Evolutionary conservation across 2,888 invertebrate genomes (phyloP).

Genomic region (Tanytarsus gracilentus): DNA sequence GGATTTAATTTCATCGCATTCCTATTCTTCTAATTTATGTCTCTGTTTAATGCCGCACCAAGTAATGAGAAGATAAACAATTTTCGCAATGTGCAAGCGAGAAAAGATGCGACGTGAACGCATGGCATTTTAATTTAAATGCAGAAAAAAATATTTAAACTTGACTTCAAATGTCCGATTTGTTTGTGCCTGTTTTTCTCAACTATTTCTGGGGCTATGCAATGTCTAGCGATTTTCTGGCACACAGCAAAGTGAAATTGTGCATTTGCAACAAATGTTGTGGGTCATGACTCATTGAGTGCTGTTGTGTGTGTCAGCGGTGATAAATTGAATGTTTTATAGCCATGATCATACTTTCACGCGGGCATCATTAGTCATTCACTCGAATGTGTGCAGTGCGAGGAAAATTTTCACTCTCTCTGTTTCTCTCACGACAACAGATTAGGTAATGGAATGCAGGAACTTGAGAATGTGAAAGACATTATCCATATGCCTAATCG

Average conservation of each 20-base stretch:
- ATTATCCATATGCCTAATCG: no score
- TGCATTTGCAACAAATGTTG: neutral
- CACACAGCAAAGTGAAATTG: neutral
- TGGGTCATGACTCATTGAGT: neutral
- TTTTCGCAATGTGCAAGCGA: no score
- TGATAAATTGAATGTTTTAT: neutral
- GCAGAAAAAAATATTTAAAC: neutral
- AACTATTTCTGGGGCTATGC: neutral
- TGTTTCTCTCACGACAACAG: no score
- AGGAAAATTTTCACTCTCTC: neutral
- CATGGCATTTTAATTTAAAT: no score
- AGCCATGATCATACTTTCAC: neutral
- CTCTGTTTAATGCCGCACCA: no score
- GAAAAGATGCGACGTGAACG: no score
- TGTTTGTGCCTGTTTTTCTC: neutral
- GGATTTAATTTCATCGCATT: no score
- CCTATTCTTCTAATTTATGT: no score
- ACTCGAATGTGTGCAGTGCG: neutral
- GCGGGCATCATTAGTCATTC: neutral
- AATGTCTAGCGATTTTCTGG: neutral
- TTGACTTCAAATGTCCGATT: neutral
- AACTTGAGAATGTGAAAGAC: no score
- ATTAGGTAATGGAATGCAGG: no score
- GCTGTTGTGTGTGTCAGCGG: neutral
- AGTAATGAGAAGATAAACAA: no score